Conservation (phyloP, 2,113 vertebrate species). For the Ceuthmochares aereus region DNA sequence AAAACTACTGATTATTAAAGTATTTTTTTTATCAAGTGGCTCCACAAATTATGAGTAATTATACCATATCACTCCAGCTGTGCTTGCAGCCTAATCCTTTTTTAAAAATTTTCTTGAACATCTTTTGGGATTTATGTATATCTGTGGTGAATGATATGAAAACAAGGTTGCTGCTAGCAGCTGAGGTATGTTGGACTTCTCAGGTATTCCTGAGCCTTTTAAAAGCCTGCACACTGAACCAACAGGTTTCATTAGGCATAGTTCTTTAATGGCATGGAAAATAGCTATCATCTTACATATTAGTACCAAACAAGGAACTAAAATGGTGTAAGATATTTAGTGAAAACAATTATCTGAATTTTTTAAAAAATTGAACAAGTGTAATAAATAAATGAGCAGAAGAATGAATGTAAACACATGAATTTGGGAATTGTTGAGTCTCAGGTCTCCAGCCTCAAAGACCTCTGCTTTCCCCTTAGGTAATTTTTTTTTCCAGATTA, state of each 20-base stretch:
- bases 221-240: not conserved
- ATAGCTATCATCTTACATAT: too few species aligned
- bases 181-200: not conserved
- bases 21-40: not conserved
- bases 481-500: not conserved
- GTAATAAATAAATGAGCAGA: not conserved
- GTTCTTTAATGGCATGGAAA: not conserved
- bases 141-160: accelerated
- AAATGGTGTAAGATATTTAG: not conserved
- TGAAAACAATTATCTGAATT: not conserved
- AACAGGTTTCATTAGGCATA: not conserved
- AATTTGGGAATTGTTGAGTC: not conserved
- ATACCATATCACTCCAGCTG: not conserved
- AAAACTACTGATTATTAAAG: not conserved
- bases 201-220: not conserved
- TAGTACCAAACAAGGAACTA: not conserved
- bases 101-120: not conserved
- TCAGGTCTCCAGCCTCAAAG: not conserved
- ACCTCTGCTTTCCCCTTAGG: not conserved
- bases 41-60: not conserved
- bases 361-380: not conserved
- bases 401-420: not conserved
- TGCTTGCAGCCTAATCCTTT: not conserved
- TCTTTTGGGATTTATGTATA: not conserved
- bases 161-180: not conserved